These are phyloP conservation scores for Acromyrmex echinatior DNA, from an alignment of 1,140 invertebrate genomes.

Conservation along the genomic window DNA sequence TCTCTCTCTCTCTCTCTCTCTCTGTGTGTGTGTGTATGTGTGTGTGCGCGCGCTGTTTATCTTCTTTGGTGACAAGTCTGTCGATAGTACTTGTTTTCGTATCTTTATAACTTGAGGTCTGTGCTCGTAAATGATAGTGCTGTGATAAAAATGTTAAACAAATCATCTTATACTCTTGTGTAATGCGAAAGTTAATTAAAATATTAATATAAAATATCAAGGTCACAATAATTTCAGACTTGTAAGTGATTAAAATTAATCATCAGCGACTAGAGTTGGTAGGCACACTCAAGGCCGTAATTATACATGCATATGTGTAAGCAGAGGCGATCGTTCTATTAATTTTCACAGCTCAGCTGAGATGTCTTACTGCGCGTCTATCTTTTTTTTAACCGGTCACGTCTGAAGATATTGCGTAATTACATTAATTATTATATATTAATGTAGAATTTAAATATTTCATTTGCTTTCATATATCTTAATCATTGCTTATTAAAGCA, in stretches of 20 bases:
- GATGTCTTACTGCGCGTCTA: background rate
- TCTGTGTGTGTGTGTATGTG: too few relatives aligned
- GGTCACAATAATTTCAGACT: background rate
- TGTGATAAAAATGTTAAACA: background rate
- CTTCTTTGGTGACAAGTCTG: background rate
- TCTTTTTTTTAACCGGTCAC: background rate
- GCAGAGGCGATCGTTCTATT: background rate
- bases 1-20: background rate
- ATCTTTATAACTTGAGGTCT: background rate
- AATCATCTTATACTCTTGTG: background rate
- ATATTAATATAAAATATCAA: background rate
- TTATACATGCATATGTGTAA: background rate
- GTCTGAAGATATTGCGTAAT: background rate
- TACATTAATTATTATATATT: background rate
- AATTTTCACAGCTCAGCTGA: conserved; percentile 17
- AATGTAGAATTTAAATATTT: background rate
- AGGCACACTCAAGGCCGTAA: background rate
- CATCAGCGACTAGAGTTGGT: background rate
- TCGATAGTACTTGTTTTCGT: background rate
- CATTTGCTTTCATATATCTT: background rate
- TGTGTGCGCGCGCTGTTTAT: background rate
- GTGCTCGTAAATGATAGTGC: background rate
- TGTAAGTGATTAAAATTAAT: conserved; percentile 11
- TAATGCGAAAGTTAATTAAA: background rate
- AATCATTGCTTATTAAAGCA: background rate